Evolutionary conservation across 2,888 invertebrate genomes (phyloP).

Genomic region (Sminthurides aquaticus): DNA sequence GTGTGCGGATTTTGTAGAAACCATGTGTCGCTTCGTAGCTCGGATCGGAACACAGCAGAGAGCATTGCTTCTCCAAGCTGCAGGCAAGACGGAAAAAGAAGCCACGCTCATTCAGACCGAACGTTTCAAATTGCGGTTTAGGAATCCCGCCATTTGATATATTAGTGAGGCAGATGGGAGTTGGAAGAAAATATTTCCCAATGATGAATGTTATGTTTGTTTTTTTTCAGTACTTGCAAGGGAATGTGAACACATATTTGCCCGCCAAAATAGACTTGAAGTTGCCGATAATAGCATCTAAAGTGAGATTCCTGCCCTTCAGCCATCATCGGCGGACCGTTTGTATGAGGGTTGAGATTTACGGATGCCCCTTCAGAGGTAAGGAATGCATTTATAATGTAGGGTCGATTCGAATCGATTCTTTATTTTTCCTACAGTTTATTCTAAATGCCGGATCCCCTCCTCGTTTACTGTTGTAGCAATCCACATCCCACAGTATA

Average conservation of each 20-base stretch:
- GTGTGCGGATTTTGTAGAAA: background rate
- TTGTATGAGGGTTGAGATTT: conserved; percentile 84
- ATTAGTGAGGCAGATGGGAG: background rate
- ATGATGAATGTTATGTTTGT: background rate
- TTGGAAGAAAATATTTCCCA: background rate
- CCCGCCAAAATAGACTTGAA: conserved; percentile 68
- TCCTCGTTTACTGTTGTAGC: too few species aligned
- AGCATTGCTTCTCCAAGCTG: too few species aligned
- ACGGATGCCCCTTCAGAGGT: conserved; percentile 79
- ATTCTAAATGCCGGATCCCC: too few species aligned
- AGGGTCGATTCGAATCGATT: too few species aligned
- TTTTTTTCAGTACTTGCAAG: conserved; percentile 62
- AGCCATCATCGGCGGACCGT: conserved; percentile 75
- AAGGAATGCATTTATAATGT: conserved; percentile 36
- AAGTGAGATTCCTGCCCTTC: conserved; percentile 76
- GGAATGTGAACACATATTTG: conserved; percentile 80
- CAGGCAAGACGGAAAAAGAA: background rate
- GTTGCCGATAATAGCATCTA: conserved; percentile 77
- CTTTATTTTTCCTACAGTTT: conserved; percentile 7
- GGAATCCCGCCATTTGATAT: background rate
- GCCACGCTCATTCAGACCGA: background rate
- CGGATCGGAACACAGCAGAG: too few species aligned
- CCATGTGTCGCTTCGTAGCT: background rate
- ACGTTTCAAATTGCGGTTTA: background rate
- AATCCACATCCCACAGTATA: too few species aligned